Base-by-base conservation (phyloP, 2,888 invertebrate species). In the Ichneumoninae sp. region DNA sequence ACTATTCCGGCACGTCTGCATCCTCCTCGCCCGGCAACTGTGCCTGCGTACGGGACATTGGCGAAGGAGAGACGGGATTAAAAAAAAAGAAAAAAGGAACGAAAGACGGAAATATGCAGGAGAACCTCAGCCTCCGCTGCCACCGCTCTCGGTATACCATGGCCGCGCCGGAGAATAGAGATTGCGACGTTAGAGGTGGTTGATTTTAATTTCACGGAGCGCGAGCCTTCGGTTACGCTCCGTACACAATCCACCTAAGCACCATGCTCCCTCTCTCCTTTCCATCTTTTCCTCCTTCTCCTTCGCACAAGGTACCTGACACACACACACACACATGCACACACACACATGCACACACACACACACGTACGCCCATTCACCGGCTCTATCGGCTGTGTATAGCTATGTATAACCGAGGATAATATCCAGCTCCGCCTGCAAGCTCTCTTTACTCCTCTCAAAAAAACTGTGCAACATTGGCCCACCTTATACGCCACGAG, bases 201-300 rank as follows among this genome's bases (percentile, higher is more conserved):
- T 92, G 92, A 93, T 92, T 93, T 93, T 93, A 93, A 93, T 93
- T 93, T 93, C 93, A 93, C 93, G 93, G 93, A 89, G 91, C 90
- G 89, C 93, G 92, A 92, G 90, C 89, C 92, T 92, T 92, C 90
- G 89, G 93, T 92, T 92, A 92, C 92, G 93, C 89, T 91, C 82
- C 87, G 91, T 90, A 90, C 91, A 91, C 90, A 90, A 90, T 89
- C 89, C 90, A 89, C 88, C 90, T 89, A 89, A 91, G 90, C 91
- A 85, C 65, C 65, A 33, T 80, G 47, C 50, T 63, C 66, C 76
- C 54, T 57, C 76, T 71, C 54, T 7, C 52, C 8, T 52, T 52
- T 7, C 19, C 52, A 19, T 52, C 60, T 30, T 47, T 36, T 7
- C 63, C 76, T 50, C 30, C 65, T 73, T 73, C 44, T 54, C 63